Percentiles rank a stretch among this genome's conserved stretches.
Evolutionary conservation across 2,888 invertebrate species (phyloP).

Genomic region (Pachycephus smyrnensis): DNA sequence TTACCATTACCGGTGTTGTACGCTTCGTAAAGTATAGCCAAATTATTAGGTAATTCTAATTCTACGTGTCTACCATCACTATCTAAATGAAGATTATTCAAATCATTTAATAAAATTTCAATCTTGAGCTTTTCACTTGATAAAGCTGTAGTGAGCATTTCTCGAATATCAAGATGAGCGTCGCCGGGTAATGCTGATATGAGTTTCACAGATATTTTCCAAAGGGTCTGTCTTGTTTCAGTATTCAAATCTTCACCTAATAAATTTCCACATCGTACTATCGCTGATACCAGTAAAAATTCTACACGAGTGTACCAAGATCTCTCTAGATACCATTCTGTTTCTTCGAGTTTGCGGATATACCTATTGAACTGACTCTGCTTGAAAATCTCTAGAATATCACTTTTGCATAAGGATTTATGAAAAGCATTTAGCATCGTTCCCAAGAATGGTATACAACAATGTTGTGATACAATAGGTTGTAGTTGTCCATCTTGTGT

Average conservation of each 20-base stretch:
- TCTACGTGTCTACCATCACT: slow-evolving; percentile 18
- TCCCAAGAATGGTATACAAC: slow-evolving; percentile 67
- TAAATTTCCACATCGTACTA: slow-evolving; percentile 45
- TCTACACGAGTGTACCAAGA: slow-evolving; percentile 62
- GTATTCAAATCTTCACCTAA: slow-evolving; percentile 31
- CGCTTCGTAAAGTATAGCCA: slow-evolving; percentile 45
- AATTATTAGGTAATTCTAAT: slow-evolving; percentile 37
- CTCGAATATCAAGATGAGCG: slow-evolving; percentile 39
- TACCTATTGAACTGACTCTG: slow-evolving; percentile 49
- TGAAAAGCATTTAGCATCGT: slow-evolving; percentile 43
- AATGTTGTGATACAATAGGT: slow-evolving; percentile 66
- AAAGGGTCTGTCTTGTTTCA: slow-evolving; percentile 36
- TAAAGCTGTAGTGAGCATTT: slow-evolving; percentile 49
- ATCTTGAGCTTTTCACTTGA: slow-evolving; percentile 47
- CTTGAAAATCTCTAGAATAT: slow-evolving; percentile 40
- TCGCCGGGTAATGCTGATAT: slow-evolving; percentile 59
- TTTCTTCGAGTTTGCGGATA: slow-evolving; percentile 41
- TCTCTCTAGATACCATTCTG: slow-evolving; percentile 54
- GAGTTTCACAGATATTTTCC: slow-evolving; percentile 57
- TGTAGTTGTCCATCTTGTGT: slow-evolving; percentile 67
- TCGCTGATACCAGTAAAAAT: slow-evolving; percentile 45
- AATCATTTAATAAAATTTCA: slow-evolving; percentile 39
- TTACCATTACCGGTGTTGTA: slow-evolving; percentile 44
- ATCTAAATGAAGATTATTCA: slow-evolving; percentile 40
- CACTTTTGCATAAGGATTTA: slow-evolving; percentile 29